A percentile compares a stretch with the other conserved stretches of the same genome.
Conservation (phyloP, 2,113 vertebrate species). For the Turnix velox region DNA sequence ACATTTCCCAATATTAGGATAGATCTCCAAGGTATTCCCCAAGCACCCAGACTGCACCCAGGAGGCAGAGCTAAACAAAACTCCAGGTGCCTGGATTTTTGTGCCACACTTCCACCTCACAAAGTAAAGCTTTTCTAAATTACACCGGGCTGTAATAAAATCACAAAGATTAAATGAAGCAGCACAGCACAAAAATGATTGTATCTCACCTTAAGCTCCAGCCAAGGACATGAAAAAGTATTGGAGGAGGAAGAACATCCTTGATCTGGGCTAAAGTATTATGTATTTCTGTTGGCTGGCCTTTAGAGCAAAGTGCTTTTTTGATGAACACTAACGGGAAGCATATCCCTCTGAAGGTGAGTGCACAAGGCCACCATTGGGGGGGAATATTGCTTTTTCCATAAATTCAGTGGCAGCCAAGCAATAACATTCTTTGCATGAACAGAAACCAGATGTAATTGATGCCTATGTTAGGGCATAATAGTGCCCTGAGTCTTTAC, state of each 20-base stretch:
- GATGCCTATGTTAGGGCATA: conserved; percentile 28
- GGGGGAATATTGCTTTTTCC: conserved; percentile 28
- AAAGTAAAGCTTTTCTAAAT: conserved; percentile 23
- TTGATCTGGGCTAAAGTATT: conserved; percentile 21
- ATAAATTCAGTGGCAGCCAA: conserved; percentile 50
- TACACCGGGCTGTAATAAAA: conserved; percentile 33
- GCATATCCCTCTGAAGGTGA: conserved; percentile 35
- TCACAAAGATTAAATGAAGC: conserved; percentile 40
- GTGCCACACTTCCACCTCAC: neutral
- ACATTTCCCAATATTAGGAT: conserved; percentile 8
- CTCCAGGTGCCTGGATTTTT: neutral
- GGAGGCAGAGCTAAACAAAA: neutral
- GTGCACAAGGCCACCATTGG: conserved; percentile 6
- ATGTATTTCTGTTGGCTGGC: conserved; percentile 49
- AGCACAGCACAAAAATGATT: conserved; percentile 9
- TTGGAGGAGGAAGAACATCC: conserved; percentile 14
- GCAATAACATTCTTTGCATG: conserved; percentile 37
- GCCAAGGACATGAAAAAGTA: conserved; percentile 39
- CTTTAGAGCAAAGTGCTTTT: conserved; percentile 54
- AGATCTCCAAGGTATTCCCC: conserved; percentile 4
- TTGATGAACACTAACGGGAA: conserved; percentile 59
- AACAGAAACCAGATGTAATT: conserved; percentile 64
- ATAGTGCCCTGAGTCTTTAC: conserved; percentile 34
- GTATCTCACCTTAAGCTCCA: conserved; percentile 39
- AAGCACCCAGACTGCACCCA: neutral